Conservation (phyloP, 1,140 invertebrate genomes). For the Sitophilus oryzae region DNA sequence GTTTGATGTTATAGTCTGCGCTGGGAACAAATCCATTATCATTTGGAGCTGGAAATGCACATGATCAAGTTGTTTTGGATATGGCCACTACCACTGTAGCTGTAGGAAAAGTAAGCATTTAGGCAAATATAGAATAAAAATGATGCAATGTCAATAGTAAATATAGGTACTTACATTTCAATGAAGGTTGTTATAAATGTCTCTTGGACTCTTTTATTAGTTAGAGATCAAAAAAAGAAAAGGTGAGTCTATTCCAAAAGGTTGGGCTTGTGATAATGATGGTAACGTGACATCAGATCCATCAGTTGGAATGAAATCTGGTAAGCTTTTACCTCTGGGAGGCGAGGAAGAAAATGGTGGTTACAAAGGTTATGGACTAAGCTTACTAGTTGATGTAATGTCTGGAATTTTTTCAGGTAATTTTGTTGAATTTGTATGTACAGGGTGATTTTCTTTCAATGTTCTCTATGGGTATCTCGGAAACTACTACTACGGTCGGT, state of each 20-base stretch:
- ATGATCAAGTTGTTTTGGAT: slow-evolving; percentile 80
- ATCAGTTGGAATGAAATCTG: slow-evolving; percentile 55
- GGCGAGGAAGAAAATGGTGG: slow-evolving; percentile 63
- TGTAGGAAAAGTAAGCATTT: slow-evolving; percentile 61
- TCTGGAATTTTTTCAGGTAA: slow-evolving; percentile 64
- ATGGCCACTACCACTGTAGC: slow-evolving; percentile 88
- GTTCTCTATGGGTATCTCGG: no score
- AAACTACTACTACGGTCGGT: no score
- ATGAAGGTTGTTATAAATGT: no score
- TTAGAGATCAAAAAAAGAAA: slow-evolving; percentile 11
- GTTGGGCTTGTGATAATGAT: slow-evolving; percentile 75
- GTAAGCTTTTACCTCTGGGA: slow-evolving; percentile 75
- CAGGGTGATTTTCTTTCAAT: no score
- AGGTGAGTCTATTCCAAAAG: slow-evolving; percentile 55
- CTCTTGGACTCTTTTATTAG: no score
- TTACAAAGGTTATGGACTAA: slow-evolving; percentile 88
- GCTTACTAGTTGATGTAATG: slow-evolving; percentile 79
- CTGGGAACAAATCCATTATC: slow-evolving; percentile 86
- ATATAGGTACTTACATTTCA: neutral
- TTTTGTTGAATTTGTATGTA: neutral
- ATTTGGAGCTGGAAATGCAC: slow-evolving; percentile 65
- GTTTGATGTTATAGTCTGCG: slow-evolving; percentile 54
- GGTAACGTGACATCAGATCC: slow-evolving; percentile 65
- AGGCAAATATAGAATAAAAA: neutral
- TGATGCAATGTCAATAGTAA: no score